Percentiles rank a stretch among this genome's conserved stretches.
phyloP scores from a whole-genome alignment of 2,797 vertebrate species.

The Chrosomus eos region DNA sequence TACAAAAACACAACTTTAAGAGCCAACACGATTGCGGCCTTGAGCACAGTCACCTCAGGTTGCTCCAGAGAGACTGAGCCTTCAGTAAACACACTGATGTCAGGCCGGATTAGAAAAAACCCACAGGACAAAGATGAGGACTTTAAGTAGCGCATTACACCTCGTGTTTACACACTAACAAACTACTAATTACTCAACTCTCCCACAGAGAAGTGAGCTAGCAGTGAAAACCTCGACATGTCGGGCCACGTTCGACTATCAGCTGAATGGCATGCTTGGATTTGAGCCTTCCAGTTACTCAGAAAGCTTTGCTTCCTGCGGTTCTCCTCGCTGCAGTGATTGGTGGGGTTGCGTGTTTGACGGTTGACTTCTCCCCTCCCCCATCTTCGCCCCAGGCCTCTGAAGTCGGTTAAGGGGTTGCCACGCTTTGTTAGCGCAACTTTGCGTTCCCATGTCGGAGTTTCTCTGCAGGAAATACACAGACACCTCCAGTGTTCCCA shows the following conservation, averaged over 20 bases:
- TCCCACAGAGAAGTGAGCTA: background rate
- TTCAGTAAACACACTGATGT: background rate
- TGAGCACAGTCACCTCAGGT: background rate
- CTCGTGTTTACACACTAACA: constrained; percentile 5
- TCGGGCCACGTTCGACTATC: background rate
- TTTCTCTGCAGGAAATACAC: constrained; percentile 65
- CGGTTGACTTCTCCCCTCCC: constrained; percentile 22
- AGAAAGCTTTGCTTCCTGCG: background rate
- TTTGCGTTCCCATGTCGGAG: constrained; percentile 69
- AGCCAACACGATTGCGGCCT: background rate
- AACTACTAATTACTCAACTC: background rate
- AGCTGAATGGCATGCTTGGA: constrained; percentile 6
- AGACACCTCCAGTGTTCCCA: constrained; percentile 72
- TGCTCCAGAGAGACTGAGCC: background rate
- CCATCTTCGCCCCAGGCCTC: constrained; percentile 29
- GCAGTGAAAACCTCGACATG: background rate
- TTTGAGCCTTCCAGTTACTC: background rate
- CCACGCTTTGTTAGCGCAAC: constrained; percentile 64
- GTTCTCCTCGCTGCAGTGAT: background rate
- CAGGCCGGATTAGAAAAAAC: background rate
- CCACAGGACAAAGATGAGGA: background rate
- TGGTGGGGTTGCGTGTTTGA: background rate
- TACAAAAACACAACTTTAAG: background rate
- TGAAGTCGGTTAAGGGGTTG: constrained; percentile 63
- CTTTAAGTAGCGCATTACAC: background rate